phyloP scores from a whole-genome alignment of 2,888 invertebrate species.

The Ophonus ardosiacus region DNA sequence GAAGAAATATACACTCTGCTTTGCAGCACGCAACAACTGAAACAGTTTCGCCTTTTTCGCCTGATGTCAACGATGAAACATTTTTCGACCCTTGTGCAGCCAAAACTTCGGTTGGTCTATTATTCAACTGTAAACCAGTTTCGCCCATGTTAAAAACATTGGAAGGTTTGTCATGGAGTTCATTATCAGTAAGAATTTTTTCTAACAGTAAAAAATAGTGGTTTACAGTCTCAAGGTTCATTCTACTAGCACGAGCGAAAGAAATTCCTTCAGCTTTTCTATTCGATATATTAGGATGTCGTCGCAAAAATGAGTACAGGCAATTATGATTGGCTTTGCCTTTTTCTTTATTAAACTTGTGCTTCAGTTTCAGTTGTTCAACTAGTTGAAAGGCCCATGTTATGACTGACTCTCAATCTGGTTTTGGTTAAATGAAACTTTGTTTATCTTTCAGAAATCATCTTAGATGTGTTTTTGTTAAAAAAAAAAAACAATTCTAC shows the following conservation, averaged over 20 bases:
- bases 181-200: neutral
- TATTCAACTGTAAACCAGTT: constrained; percentile 15
- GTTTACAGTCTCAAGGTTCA: constrained; percentile 57
- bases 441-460: too few relatives aligned
- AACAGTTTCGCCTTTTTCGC: constrained; percentile 64
- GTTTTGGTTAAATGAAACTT: too few relatives aligned
- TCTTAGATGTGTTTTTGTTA: too few relatives aligned
- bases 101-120: neutral
- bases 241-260: constrained; percentile 42
- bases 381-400: constrained; percentile 41
- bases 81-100: constrained; percentile 4
- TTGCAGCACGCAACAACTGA: constrained; percentile 71
- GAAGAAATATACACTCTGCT: constrained; percentile 67
- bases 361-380: constrained; percentile 56
- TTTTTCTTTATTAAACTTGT: constrained; percentile 62
- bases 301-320: constrained; percentile 50
- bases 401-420: constrained; percentile 1
- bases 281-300: constrained; percentile 49
- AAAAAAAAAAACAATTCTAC: too few relatives aligned
- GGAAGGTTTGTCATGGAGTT: constrained; percentile 9
- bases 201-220: constrained; percentile 52
- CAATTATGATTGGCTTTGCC: constrained; percentile 44
- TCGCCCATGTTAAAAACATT: constrained; percentile 4
- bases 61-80: constrained; percentile 6
- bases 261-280: constrained; percentile 60